Conservation (phyloP, 1,140 invertebrate genomes). For the Fopius arisanus region DNA sequence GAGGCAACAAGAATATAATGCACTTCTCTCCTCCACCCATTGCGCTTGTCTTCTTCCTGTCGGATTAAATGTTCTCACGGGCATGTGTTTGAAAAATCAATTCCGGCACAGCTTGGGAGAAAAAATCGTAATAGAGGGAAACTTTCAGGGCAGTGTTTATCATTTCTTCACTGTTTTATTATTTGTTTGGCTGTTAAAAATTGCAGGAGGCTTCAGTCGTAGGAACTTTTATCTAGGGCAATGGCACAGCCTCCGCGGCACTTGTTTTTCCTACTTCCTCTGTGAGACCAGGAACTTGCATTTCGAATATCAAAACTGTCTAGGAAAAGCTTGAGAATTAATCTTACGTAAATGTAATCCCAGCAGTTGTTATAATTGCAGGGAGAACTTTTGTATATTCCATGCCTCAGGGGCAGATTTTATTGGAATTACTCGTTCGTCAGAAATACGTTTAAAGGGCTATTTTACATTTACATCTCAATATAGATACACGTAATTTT, state of each 20-base stretch:
- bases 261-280: neutral
- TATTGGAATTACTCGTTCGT: too few species aligned
- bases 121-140: too few species aligned
- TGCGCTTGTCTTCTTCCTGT: neutral
- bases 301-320: neutral
- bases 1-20: neutral
- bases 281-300: neutral
- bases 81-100: neutral
- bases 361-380: too few species aligned
- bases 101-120: neutral
- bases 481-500: too few species aligned
- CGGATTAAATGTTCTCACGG: slow-evolving; percentile 2
- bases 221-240: slow-evolving; percentile 44
- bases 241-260: slow-evolving; percentile 39
- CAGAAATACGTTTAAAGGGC: too few species aligned
- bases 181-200: too few species aligned
- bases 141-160: too few species aligned
- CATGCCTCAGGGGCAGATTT: too few species aligned
- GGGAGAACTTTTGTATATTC: too few species aligned
- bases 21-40: neutral
- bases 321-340: slow-evolving; percentile 4
- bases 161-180: too few species aligned
- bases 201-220: too few species aligned
- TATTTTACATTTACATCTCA: too few species aligned
- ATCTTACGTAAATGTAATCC: slow-evolving; percentile 31